These are phyloP conservation scores for Sialia sialis DNA, from an alignment of 2,113 vertebrate species.

Conservation along the genomic window DNA sequence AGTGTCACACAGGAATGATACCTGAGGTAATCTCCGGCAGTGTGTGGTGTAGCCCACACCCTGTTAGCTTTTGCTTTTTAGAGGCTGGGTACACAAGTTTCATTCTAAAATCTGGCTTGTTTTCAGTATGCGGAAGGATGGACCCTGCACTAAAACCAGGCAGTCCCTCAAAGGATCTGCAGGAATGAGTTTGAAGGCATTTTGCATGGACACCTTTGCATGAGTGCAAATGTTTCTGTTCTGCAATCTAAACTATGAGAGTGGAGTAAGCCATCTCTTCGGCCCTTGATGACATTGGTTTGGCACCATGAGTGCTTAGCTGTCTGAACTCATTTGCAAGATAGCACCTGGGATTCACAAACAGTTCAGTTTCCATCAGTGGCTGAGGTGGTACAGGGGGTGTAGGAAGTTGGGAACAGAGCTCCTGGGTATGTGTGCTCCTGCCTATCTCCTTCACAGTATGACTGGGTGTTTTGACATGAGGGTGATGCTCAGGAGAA, in stretches of 20 bases:
- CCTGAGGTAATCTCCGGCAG: neutral
- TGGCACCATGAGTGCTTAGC: neutral
- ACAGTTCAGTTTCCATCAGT: neutral
- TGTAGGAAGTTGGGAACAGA: neutral
- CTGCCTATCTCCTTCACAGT: neutral
- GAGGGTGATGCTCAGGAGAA: neutral
- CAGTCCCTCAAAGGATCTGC: neutral
- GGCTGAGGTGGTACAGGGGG: neutral
- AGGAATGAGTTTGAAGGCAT: neutral
- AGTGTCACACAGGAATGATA: accelerated
- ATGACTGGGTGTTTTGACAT: neutral
- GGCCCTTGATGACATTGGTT: neutral
- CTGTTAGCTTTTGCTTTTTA: neutral
- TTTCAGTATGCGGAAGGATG: neutral
- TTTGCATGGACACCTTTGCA: neutral
- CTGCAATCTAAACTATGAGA: neutral
- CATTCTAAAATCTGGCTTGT: neutral
- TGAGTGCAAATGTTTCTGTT: neutral
- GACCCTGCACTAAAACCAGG: neutral
- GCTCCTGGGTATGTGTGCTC: neutral
- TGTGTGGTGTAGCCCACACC: neutral
- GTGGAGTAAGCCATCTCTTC: neutral
- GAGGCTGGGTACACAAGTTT: neutral
- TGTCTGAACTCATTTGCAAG: neutral
- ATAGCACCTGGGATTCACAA: neutral